Percentiles rank a stretch among this genome's conserved stretches.
Evolutionary conservation across 2,113 vertebrate genomes (phyloP).

Genomic region (Phylloscopus whistleri): DNA sequence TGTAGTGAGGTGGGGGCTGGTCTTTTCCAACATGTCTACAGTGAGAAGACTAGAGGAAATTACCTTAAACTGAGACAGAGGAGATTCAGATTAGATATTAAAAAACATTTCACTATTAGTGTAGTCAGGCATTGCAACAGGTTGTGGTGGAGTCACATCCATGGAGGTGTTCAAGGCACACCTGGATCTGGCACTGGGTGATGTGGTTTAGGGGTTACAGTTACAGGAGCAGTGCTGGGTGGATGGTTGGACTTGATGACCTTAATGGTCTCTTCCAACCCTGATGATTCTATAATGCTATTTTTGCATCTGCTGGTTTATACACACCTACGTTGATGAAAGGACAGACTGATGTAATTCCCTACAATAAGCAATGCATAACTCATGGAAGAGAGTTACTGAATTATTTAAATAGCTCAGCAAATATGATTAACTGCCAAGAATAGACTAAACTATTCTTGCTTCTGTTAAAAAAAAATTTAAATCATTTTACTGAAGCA

Average conservation of each 20-base stretch:
- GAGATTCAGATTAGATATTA: background rate
- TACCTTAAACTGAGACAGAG: background rate
- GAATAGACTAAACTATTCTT: background rate
- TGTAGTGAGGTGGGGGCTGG: background rate
- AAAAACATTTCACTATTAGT: background rate
- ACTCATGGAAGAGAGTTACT: background rate
- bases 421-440: background rate
- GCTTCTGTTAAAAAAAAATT: background rate
- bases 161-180: background rate
- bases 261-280: background rate
- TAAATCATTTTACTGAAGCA: background rate
- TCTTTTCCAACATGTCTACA: background rate
- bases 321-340: background rate
- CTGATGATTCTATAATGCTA: background rate
- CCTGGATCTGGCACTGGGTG: background rate
- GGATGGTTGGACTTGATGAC: background rate
- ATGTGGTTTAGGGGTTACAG: background rate
- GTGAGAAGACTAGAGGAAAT: background rate
- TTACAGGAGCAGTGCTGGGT: background rate
- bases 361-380: background rate
- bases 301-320: background rate
- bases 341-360: background rate
- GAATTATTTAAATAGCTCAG: background rate
- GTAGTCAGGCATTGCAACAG: background rate
- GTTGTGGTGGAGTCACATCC: background rate